Percentiles rank a stretch among this genome's conserved stretches.
Conservation (phyloP, 1,140 invertebrate species). For the Papilio aristodemus region DNA sequence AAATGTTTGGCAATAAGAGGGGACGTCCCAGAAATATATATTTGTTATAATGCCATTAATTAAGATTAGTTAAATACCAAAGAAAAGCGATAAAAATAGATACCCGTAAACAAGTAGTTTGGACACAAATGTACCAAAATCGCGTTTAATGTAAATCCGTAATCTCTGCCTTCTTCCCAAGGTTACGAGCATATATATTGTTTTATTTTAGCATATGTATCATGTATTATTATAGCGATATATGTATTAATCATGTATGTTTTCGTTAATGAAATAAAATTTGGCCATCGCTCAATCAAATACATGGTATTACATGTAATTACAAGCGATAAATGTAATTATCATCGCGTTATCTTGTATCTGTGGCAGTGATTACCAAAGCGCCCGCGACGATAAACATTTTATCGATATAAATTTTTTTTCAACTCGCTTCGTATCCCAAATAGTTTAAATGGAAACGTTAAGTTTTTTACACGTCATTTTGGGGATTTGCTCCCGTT, state of each 20-base stretch:
- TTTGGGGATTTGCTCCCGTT: background rate
- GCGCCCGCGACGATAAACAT: slow-evolving; percentile 46
- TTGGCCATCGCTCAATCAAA: slow-evolving; percentile 45
- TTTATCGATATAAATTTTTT: slow-evolving; percentile 40
- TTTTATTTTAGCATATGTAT: slow-evolving; percentile 37
- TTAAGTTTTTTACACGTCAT: slow-evolving; percentile 20
- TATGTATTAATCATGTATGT: slow-evolving; percentile 24
- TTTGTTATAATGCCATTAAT: no score
- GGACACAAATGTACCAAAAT: no score
- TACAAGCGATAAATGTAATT: slow-evolving; percentile 63
- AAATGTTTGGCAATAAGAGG: no score
- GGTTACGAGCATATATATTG: no score
- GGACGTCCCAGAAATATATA: no score
- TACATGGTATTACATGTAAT: slow-evolving; percentile 58
- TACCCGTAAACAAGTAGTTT: no score
- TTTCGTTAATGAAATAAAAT: slow-evolving; percentile 39
- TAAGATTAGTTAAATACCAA: no score
- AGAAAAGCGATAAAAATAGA: no score
- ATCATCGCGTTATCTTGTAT: slow-evolving; percentile 56
- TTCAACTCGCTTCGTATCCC: slow-evolving; percentile 2
- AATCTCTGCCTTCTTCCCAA: no score
- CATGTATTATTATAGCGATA: slow-evolving; percentile 2
- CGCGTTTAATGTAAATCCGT: no score
- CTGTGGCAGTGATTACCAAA: slow-evolving; percentile 66
- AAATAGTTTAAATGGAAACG: slow-evolving; percentile 12